Evolutionary conservation across 2,888 invertebrate species (phyloP), one percentile per base, ranked within the genome.

Genomic region (Xylota segnis): DNA sequence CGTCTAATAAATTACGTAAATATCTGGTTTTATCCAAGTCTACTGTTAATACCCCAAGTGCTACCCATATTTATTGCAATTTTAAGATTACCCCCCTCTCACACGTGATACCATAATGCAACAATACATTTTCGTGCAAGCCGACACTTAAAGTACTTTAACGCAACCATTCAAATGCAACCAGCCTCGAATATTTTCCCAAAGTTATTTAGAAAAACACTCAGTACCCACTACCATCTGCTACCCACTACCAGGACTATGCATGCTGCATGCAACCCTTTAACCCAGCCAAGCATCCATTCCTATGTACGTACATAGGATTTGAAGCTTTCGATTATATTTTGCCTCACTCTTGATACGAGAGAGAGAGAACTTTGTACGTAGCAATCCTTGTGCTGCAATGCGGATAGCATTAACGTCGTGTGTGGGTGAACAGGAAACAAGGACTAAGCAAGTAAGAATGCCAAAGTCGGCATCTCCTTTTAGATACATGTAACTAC

Each of bases 161-260:
- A 18, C 23, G 45, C 45, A 75, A 52, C 63, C 59, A 68, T 71
- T 52, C 50, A 52, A 59, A 72, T 59, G 34, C 50, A 71, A 43
- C 50, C 50, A 58, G 77, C 43, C 71, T 58, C 40, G 34, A 61
- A 72, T 72, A 72, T 77, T 72, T 61, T 66, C 61, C 45, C 10
- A 76, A 70, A 70, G 63, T 76, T 76, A 76, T 83, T 74, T 16
- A 58, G 40, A 72, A 72, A 66, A 56, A 72, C 61, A 65, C 59
- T 72, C 47, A 54, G 32, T 50, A 37, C 18, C 63, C 45, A 6
- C 65, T n/a, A 29, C 54, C 70, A 78, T 71, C 37, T 68, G 77
- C 16, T 70, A 50, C 61, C 61, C 14, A 56, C 16, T 45, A 76
- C 23, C n/a, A n/a, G 40, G 43, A 7, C 10, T 50, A 59, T 77